Conservation (phyloP, 2,113 vertebrate genomes). For the Pseudonaja textilis region DNA sequence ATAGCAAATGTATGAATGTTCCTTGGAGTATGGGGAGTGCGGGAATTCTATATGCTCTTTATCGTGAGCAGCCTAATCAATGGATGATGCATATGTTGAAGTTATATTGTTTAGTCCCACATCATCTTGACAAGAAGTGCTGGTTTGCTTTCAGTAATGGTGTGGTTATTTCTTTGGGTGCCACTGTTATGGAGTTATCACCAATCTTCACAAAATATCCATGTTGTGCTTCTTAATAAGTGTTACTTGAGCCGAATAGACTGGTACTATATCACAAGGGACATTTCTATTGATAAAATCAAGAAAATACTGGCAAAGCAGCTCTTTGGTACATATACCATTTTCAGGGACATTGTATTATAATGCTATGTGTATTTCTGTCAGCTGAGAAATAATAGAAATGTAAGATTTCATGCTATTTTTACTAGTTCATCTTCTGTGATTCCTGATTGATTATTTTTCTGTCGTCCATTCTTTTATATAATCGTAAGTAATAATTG, state of each 20-base stretch:
- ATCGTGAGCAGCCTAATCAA: neutral
- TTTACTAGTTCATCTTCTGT: neutral
- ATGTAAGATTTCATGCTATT: neutral
- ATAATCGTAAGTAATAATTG: constrained; percentile 7
- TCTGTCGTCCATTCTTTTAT: constrained; percentile 33
- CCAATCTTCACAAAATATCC: too few species aligned
- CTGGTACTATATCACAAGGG: neutral
- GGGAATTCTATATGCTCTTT: neutral
- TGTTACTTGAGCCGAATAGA: neutral
- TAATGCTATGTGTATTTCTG: neutral
- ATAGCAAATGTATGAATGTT: neutral
- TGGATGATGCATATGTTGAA: neutral
- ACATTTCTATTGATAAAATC: neutral
- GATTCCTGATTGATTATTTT: constrained; percentile 32
- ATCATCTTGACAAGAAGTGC: neutral
- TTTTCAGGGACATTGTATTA: neutral
- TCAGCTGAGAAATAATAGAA: neutral
- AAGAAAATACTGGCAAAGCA: neutral
- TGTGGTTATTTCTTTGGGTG: neutral
- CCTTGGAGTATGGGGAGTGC: neutral
- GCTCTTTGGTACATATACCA: neutral
- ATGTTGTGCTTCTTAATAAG: neutral
- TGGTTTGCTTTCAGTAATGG: neutral
- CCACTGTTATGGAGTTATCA: neutral
- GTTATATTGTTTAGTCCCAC: constrained; percentile 34